Evolutionary conservation across 2,113 vertebrate species (phyloP).

Genomic region (Rhizomys pruinosus): DNA sequence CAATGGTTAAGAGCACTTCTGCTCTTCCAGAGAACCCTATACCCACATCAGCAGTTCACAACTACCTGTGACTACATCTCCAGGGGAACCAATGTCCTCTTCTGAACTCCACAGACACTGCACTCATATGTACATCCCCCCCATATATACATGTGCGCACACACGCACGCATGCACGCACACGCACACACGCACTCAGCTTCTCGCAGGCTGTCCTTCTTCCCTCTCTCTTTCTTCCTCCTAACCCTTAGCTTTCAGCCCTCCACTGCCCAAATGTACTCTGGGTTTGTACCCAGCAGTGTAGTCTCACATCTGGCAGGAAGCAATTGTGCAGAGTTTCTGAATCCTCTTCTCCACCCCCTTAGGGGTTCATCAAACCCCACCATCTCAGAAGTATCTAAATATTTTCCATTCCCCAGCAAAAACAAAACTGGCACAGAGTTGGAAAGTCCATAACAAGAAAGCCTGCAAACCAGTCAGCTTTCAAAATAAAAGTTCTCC

Average conservation of each 20-base stretch:
- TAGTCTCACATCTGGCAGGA: slow-evolving; percentile 74
- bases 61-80: background rate
- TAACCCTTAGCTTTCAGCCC: background rate
- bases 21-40: background rate
- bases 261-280: slow-evolving; percentile 41
- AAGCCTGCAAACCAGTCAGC: background rate
- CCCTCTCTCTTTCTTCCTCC: too few species aligned
- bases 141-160: too few species aligned
- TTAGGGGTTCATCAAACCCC: slow-evolving; percentile 61
- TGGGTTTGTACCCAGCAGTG: slow-evolving; percentile 59
- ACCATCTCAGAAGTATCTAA: slow-evolving; percentile 62
- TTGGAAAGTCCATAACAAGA: slow-evolving; percentile 26
- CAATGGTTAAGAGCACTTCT: background rate
- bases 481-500: background rate
- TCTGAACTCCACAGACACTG: background rate
- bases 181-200: background rate
- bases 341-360: slow-evolving; percentile 57
- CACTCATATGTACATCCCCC: too few species aligned
- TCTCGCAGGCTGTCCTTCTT: background rate
- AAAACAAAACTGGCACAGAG: slow-evolving; percentile 46
- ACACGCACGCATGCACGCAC: fast-evolving
- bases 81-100: background rate
- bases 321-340: slow-evolving; percentile 64
- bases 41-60: background rate
- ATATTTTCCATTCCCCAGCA: slow-evolving; percentile 61